phyloP scores from a whole-genome alignment of 2,797 vertebrate genomes.

The Graptemys geographica region DNA sequence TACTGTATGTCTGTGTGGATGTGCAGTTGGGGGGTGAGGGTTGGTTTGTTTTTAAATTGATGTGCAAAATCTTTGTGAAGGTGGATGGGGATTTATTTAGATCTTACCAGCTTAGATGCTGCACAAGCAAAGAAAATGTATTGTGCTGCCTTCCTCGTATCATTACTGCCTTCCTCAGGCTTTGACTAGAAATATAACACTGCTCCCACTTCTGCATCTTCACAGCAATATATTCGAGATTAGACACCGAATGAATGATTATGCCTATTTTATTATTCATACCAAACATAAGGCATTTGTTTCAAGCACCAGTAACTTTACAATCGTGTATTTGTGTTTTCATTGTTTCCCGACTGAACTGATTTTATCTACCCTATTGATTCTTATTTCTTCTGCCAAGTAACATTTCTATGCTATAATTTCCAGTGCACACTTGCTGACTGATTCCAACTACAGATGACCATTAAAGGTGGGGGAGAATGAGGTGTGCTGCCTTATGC shows the following conservation, averaged over 20 bases:
- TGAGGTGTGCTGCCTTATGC: background rate
- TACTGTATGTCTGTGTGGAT: background rate
- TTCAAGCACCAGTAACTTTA: background rate
- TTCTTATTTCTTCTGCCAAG: background rate
- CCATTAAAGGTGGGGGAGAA: background rate
- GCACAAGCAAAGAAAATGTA: background rate
- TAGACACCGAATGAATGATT: constrained; percentile 44
- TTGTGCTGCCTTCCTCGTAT: constrained; percentile 18
- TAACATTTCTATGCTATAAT: background rate
- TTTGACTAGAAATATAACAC: constrained; percentile 28
- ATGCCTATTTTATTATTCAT: constrained; percentile 27
- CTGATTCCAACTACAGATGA: background rate
- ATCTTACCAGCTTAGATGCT: constrained; percentile 15
- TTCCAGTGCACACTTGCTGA: background rate
- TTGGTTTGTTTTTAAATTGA: background rate
- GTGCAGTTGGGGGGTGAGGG: background rate
- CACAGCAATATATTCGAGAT: constrained; percentile 40
- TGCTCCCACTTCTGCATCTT: constrained; percentile 26
- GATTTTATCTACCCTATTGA: background rate
- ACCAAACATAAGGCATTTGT: background rate
- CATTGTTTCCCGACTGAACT: background rate
- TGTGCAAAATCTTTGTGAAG: background rate
- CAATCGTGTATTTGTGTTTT: background rate
- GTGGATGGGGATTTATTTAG: constrained; percentile 4
- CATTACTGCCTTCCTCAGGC: background rate